A percentile compares a stretch with the other conserved stretches of the same genome.
Evolutionary conservation across 2,113 vertebrate genomes (phyloP).

Genomic region (Thomomys bottae): DNA sequence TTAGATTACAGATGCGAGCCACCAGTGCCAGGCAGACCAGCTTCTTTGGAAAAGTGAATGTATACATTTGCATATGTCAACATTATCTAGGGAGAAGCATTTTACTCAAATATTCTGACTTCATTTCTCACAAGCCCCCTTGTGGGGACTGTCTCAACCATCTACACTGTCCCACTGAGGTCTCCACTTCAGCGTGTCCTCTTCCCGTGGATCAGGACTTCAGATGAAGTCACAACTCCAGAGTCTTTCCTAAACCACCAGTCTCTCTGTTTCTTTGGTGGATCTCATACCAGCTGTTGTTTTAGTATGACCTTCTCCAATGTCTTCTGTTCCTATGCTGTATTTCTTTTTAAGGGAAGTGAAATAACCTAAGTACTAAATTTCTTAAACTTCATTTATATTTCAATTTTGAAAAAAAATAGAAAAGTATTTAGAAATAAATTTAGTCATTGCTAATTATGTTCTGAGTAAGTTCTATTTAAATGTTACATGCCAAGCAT

Average conservation of each 20-base stretch:
- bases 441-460: conserved; percentile 15
- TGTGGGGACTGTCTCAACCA: too few species aligned
- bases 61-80: too few species aligned
- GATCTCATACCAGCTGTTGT: background rate
- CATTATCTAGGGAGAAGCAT: too few species aligned
- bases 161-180: too few species aligned
- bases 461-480: background rate
- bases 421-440: conserved; percentile 35
- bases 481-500: background rate
- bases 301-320: background rate
- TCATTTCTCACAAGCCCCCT: background rate
- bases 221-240: too few species aligned
- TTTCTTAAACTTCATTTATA: conserved; percentile 13
- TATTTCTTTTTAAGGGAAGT: background rate
- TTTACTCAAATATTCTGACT: background rate
- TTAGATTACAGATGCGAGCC: too few species aligned
- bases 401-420: conserved; percentile 7
- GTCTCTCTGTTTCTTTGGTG: background rate
- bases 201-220: too few species aligned
- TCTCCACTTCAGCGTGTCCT: too few species aligned
- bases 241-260: background rate
- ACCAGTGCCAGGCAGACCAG: too few species aligned
- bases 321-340: background rate
- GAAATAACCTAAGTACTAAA: background rate
- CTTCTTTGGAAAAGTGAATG: background rate